Evolutionary conservation across 1,140 invertebrate species (phyloP), one percentile per base, ranked within the genome.

Genomic region (Grapholita molesta): DNA sequence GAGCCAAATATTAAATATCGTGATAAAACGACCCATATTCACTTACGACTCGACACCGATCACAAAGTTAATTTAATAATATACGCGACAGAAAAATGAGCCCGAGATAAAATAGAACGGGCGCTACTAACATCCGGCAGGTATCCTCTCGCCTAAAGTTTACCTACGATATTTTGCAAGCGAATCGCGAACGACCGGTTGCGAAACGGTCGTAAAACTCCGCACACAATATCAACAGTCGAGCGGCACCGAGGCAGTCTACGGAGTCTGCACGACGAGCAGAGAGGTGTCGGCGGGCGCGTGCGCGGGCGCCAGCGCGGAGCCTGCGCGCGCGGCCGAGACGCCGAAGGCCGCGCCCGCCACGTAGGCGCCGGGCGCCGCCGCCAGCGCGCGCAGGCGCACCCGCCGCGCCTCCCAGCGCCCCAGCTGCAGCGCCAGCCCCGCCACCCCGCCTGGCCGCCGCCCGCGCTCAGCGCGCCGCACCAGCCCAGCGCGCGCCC

Each of bases 331-430:
- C 2, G 65, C 61, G 6, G 82, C 80, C 48, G 77, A 78, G 12
- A 88, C 71, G 8, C 78, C 71, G 74, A 89, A 85, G 2, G 84
- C 86, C 15, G 82, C 78, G 11, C 87, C 89, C n/a, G 91, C 78
- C 6, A 85, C 78, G 72, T 91, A 92, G 5, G 88, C 89, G 8
- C 91, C 89, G 6, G 90, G 91, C 15, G 82, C 79, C 1, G 89
- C 91, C 67, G 85, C 87, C 32, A 90, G 64, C 0, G 86, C 88
- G 5, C 83, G 82, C 28, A 92, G 78, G 53, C 80, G 74, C 28
- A 91, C 73, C 4, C 77, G 76, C 9, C 83, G 79, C 11, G 85
- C 82, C 71, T 89, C 82, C 65, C 89, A 85, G 61, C 84, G 76
- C 25, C 79, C 74, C 32, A 92, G 72, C 4, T 71, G 71, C 9